phyloP scores from a whole-genome alignment of 1,140 invertebrate species.

The Elymnias hypermnestra region DNA sequence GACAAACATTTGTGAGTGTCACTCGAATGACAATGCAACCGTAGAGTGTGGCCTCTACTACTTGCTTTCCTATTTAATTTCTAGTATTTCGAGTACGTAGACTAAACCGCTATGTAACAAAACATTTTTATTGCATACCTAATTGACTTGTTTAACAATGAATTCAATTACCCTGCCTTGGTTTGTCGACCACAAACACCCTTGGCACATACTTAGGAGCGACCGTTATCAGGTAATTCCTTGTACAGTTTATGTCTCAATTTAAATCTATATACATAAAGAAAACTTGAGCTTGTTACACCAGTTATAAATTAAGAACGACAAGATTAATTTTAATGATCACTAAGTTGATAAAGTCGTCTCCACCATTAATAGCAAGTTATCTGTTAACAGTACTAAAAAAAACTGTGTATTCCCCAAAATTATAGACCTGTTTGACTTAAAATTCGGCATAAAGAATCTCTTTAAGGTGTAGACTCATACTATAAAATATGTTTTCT shows the following conservation, averaged over 20 bases:
- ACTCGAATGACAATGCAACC: constrained; percentile 51
- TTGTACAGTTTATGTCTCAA: neutral
- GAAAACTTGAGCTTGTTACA: no score
- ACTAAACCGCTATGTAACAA: constrained; percentile 13
- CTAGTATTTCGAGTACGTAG: constrained; percentile 11
- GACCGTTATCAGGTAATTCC: constrained; percentile 10
- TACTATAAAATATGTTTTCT: no score
- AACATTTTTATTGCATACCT: constrained; percentile 8
- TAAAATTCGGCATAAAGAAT: no score
- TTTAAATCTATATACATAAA: no score
- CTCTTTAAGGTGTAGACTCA: no score
- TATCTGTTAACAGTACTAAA: no score
- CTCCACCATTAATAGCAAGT: no score
- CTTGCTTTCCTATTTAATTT: constrained; percentile 13
- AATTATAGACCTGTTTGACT: no score
- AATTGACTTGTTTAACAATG: constrained; percentile 18
- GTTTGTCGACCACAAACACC: constrained; percentile 33
- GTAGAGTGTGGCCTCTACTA: constrained; percentile 42
- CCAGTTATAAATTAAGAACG: no score
- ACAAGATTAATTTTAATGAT: no score
- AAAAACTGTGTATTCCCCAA: no score
- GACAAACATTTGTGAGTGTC: constrained; percentile 61
- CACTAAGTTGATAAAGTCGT: no score
- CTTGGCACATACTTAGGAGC: constrained; percentile 30
- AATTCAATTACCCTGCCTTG: constrained; percentile 17